These are phyloP conservation scores for Pyrocephalus nanus DNA, from an alignment of 2,797 vertebrate genomes.

Conservation along the genomic window DNA sequence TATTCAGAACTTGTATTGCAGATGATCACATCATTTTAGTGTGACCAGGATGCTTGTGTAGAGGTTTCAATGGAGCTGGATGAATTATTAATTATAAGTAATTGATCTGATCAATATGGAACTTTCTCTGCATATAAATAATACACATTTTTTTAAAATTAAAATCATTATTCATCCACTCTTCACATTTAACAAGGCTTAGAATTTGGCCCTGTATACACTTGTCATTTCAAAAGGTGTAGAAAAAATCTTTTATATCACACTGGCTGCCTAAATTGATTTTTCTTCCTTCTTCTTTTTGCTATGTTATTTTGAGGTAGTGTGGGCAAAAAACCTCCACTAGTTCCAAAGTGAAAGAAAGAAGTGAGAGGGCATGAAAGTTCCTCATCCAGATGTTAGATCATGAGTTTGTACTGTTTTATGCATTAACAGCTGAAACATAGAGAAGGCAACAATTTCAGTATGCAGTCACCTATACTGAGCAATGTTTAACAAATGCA, in stretches of 20 bases:
- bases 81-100: conserved; percentile 4
- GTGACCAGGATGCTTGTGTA: background rate
- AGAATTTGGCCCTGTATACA: background rate
- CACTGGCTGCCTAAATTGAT: background rate
- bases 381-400: background rate
- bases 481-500: background rate
- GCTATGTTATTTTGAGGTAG: background rate
- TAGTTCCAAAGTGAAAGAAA: background rate
- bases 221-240: background rate
- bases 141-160: background rate
- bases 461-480: background rate
- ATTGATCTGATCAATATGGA: background rate
- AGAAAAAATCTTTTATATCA: background rate
- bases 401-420: conserved; percentile 4
- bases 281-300: conserved; percentile 19
- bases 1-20: background rate
- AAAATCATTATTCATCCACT: background rate
- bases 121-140: background rate
- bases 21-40: background rate
- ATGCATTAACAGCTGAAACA: conserved; percentile 19
- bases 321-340: background rate
- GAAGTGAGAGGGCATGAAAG: background rate
- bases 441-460: conserved; percentile 16
- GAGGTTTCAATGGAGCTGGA: background rate
- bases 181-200: background rate